These are phyloP conservation scores for Campoletis raptor DNA, from an alignment of 2,888 invertebrate species.

Conservation along the genomic window DNA sequence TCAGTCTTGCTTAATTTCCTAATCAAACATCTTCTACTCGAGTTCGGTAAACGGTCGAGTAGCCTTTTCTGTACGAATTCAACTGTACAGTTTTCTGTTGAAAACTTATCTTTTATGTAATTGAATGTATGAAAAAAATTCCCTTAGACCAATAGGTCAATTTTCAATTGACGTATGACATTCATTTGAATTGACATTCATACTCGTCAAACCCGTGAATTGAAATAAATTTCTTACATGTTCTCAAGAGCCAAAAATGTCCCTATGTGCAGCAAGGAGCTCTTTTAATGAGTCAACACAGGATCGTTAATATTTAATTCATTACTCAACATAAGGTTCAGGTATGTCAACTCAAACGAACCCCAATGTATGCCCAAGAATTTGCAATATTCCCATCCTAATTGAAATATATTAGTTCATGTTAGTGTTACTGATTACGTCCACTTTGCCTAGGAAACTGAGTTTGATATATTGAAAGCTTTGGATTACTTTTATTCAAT, in stretches of 20 bases:
- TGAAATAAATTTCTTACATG: not conserved
- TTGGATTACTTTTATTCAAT: not conserved
- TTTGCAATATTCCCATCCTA: not conserved
- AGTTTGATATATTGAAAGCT: not conserved
- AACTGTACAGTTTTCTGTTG: slow-evolving; percentile 17
- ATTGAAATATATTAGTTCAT: slow-evolving; percentile 1
- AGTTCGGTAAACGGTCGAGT: slow-evolving; percentile 27
- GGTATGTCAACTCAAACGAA: not conserved
- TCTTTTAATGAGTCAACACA: not conserved
- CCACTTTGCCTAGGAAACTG: not conserved
- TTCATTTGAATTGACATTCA: not conserved
- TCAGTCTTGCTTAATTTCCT: slow-evolving; percentile 66
- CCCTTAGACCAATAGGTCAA: not conserved
- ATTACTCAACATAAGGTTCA: not conserved
- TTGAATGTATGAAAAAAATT: not conserved
- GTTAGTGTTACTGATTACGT: not conserved
- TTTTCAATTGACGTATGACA: too few species aligned
- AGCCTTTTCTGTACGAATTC: slow-evolving; percentile 27
- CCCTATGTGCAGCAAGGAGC: not conserved
- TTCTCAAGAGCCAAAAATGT: not conserved
- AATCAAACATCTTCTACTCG: slow-evolving; percentile 66
- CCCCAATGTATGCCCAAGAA: not conserved
- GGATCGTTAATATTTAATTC: not conserved
- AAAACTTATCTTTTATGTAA: slow-evolving; percentile 6
- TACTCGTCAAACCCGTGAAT: not conserved